Conservation (phyloP, 2,888 invertebrate genomes). For the Cistogaster globosa region DNA sequence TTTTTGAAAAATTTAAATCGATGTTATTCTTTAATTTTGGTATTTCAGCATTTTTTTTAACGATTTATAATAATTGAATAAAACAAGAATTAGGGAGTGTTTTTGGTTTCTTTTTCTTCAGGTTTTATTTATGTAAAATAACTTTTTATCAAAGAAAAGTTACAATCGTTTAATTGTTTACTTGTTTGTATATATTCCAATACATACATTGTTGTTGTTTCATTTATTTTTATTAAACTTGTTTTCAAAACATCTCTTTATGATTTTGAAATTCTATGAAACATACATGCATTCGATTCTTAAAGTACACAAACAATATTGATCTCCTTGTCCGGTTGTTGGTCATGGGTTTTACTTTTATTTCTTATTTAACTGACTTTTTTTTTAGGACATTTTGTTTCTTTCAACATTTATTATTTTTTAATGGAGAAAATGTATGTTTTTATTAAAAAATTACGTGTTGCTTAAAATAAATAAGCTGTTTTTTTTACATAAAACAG, state of each 20-base stretch:
- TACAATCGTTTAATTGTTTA: slow-evolving; percentile 45
- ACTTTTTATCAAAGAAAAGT: slow-evolving; percentile 62
- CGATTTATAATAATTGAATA: not conserved
- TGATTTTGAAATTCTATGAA: slow-evolving; percentile 31
- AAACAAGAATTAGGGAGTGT: slow-evolving; percentile 8
- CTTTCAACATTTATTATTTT: slow-evolving; percentile 60
- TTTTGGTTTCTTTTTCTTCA: slow-evolving; percentile 70
- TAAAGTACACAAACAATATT: slow-evolving; percentile 30
- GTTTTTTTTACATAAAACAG: slow-evolving; percentile 4
- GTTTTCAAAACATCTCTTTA: slow-evolving; percentile 36
- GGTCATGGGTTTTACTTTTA: not conserved
- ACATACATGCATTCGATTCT: slow-evolving; percentile 10
- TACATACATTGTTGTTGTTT: not conserved
- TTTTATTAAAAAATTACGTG: slow-evolving; percentile 23
- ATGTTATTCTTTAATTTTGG: too few relatives aligned
- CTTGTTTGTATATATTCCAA: slow-evolving; percentile 7
- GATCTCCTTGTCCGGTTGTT: slow-evolving; percentile 16
- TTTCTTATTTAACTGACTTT: slow-evolving; percentile 8
- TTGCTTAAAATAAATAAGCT: slow-evolving; percentile 8
- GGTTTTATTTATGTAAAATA: slow-evolving; percentile 67
- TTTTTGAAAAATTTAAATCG: too few relatives aligned
- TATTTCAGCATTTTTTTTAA: too few relatives aligned
- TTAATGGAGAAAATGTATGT: slow-evolving; percentile 45
- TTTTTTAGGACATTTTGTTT: slow-evolving; percentile 31
- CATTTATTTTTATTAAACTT: slow-evolving; percentile 17